Evolutionary conservation across 1,140 invertebrate species (phyloP).

Genomic region (Procambarus clarkii): DNA sequence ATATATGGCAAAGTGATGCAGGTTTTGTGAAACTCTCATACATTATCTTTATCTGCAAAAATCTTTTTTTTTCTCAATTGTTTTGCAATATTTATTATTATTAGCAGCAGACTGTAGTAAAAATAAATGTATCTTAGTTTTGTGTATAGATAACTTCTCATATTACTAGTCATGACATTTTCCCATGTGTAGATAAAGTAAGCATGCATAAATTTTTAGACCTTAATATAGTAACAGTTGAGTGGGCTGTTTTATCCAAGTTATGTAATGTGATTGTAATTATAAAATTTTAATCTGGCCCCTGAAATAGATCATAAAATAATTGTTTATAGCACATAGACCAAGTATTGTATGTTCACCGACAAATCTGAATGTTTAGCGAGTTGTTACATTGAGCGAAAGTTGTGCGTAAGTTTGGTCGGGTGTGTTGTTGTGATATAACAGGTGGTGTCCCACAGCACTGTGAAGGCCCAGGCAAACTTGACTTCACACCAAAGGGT

Average conservation of each 20-base stretch:
- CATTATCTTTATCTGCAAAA: not conserved
- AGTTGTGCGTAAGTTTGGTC: constrained; percentile 18
- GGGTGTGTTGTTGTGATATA: constrained; percentile 36
- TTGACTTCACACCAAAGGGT: constrained; percentile 36
- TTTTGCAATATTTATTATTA: not conserved
- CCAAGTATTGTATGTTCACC: not conserved
- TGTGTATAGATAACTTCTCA: not conserved
- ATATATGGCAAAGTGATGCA: constrained; percentile 65
- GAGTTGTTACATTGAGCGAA: not conserved
- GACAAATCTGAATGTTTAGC: constrained; percentile 13
- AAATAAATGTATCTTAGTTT: not conserved
- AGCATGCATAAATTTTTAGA: not conserved
- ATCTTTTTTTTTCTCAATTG: not conserved
- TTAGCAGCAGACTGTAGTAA: constrained; percentile 3
- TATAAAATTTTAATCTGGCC: not conserved
- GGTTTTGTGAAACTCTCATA: constrained; percentile 20
- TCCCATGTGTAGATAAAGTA: not conserved
- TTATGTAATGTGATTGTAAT: not conserved
- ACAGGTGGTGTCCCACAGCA: constrained; percentile 63
- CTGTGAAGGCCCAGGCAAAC: constrained; percentile 49
- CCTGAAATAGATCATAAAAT: not conserved
- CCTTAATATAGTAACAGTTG: not conserved
- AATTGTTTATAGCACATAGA: not conserved
- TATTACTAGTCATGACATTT: not conserved
- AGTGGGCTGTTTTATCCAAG: not conserved